Conservation (phyloP, 2,888 invertebrate species). For the Spodoptera littoralis region DNA sequence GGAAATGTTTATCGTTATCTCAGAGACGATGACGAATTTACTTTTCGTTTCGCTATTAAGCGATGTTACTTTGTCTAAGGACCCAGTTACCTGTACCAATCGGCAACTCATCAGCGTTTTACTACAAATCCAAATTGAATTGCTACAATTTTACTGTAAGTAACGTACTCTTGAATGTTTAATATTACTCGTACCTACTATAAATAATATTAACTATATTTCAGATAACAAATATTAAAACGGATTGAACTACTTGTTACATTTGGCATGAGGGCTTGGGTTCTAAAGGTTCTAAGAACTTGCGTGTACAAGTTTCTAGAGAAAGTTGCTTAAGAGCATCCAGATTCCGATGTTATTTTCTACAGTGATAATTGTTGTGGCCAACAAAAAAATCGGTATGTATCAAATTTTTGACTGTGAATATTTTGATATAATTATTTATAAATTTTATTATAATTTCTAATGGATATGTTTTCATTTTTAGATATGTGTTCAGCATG, state of each 20-base stretch:
- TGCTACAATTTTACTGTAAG: neutral
- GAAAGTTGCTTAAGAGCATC: conserved; percentile 27
- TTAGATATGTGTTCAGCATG: conserved; percentile 1
- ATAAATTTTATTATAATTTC: too few relatives aligned
- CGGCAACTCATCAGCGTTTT: conserved; percentile 33
- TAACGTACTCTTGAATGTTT: conserved; percentile 11
- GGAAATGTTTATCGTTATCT: too few relatives aligned
- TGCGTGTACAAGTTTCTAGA: conserved; percentile 43
- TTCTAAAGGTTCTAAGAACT: conserved; percentile 34
- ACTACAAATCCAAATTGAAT: conserved; percentile 39
- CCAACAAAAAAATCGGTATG: conserved; percentile 42
- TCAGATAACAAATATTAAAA: conserved; percentile 27
- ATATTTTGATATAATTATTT: too few relatives aligned
- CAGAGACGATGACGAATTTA: too few relatives aligned
- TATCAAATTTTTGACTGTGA: conserved; percentile 2
- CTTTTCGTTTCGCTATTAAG: too few relatives aligned
- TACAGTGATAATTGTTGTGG: conserved; percentile 46
- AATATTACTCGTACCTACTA: neutral
- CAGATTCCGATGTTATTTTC: conserved; percentile 34
- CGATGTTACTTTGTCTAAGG: conserved; percentile 17
- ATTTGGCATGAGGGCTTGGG: conserved; percentile 44
- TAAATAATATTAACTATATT: conserved; percentile 4
- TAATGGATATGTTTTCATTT: too few relatives aligned
- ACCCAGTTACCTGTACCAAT: conserved; percentile 19
- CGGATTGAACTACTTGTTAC: conserved; percentile 25